Evolutionary conservation across 2,113 vertebrate genomes (phyloP).

Genomic region (Oncorhynchus gorbuscha): DNA sequence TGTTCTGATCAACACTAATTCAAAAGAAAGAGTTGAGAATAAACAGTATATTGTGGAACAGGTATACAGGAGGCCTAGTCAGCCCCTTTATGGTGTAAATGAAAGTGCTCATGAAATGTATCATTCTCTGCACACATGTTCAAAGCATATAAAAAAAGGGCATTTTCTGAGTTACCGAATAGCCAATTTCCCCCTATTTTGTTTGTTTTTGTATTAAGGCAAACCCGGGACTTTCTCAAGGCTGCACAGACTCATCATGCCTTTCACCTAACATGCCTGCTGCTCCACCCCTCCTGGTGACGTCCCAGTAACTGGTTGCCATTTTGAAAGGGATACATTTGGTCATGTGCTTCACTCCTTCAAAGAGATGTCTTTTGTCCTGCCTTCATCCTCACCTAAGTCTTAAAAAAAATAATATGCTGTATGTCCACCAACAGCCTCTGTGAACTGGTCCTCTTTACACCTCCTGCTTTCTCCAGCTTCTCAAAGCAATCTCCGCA

Average conservation of each 20-base stretch:
- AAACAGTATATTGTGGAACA: slow-evolving; percentile 42
- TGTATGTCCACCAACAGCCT: slow-evolving; percentile 5
- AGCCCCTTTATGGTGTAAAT: slow-evolving; percentile 54
- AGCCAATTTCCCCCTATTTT: slow-evolving; percentile 19
- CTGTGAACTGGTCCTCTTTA: slow-evolving; percentile 1
- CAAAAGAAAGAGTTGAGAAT: slow-evolving; percentile 20
- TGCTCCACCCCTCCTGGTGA: slow-evolving; percentile 5
- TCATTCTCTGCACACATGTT: slow-evolving; percentile 38
- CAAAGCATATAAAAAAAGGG: slow-evolving; percentile 16
- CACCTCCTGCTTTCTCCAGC: slow-evolving; percentile 11
- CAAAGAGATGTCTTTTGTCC: slow-evolving; percentile 21
- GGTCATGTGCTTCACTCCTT: slow-evolving; percentile 1
- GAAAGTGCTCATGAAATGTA: slow-evolving; percentile 47
- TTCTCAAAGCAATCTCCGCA: slow-evolving; percentile 43
- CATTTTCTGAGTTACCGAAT: slow-evolving; percentile 28
- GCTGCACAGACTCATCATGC: slow-evolving; percentile 23
- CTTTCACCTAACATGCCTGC: not conserved
- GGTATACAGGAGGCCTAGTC: slow-evolving; percentile 17
- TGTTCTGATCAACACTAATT: slow-evolving; percentile 19
- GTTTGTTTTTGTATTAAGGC: not conserved
- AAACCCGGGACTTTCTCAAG: not conserved
- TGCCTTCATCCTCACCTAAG: slow-evolving; percentile 19
- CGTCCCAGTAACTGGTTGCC: slow-evolving; percentile 14
- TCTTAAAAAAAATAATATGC: not conserved
- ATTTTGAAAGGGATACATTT: slow-evolving; percentile 20